These are phyloP conservation scores for Hypomesus transpacificus DNA, from an alignment of 2,113 vertebrate species.

Conservation along the genomic window DNA sequence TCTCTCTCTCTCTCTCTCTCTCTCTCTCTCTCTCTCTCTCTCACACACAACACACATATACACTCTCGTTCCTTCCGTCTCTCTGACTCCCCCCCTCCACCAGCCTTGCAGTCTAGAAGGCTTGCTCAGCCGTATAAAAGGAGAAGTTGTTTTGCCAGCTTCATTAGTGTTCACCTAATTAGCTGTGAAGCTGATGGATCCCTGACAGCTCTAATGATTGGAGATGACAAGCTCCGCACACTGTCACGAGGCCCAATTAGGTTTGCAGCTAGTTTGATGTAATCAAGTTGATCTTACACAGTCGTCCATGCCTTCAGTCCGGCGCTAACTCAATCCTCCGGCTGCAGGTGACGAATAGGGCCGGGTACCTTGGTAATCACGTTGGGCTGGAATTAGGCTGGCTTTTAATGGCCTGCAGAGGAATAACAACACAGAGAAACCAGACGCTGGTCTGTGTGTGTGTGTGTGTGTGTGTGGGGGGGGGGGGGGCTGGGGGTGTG, in stretches of 20 bases:
- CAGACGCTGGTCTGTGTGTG: not conserved
- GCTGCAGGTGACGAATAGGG: slow-evolving; percentile 93
- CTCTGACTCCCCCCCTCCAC: slow-evolving; percentile 2
- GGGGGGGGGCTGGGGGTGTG: not conserved
- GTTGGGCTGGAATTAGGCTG: slow-evolving; percentile 84
- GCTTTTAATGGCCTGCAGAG: slow-evolving; percentile 84
- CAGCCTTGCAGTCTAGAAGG: slow-evolving; percentile 74
- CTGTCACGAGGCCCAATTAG: slow-evolving; percentile 99
- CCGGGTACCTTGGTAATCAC: slow-evolving; percentile 94
- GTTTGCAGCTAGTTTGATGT: slow-evolving; percentile 97
- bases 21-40: slow-evolving; percentile 34
- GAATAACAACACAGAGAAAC: slow-evolving; percentile 74
- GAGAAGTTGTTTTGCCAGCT: slow-evolving; percentile 99
- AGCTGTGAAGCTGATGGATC: slow-evolving; percentile 99
- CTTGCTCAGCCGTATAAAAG: slow-evolving; percentile 93
- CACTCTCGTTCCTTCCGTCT: slow-evolving; percentile 42
- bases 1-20: slow-evolving; percentile 38
- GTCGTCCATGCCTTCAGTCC: slow-evolving; percentile 94
- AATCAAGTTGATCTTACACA: slow-evolving; percentile 99
- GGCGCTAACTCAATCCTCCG: slow-evolving; percentile 94
- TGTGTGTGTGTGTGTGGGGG: not conserved
- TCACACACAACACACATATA: slow-evolving; percentile 6
- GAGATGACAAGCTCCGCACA: slow-evolving; percentile 98
- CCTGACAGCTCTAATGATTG: slow-evolving; percentile 99
- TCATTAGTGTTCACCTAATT: slow-evolving; percentile 99